Evolutionary conservation across 1,140 invertebrate genomes (phyloP), one percentile per base, ranked within the genome.

Genomic region (Heterodera schachtii): DNA sequence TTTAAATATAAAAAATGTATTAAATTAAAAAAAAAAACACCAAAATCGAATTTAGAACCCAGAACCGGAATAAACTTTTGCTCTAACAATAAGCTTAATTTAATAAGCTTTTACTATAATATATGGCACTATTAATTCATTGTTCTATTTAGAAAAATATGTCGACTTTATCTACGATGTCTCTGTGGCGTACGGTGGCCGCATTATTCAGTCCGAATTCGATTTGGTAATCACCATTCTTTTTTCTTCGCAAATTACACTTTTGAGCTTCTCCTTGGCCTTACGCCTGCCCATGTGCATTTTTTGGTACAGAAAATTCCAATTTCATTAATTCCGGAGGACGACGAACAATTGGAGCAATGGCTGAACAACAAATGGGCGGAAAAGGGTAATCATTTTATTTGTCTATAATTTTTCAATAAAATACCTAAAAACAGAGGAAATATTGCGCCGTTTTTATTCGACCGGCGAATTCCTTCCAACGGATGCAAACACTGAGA

Each of bases 151-250:
- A 87, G 92, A 91, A 44, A 90, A 92, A 9, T 93, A 93, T 52
- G 90, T 95, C 69, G 92, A 93, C 79, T 93, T 94, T 0, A 91
- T 95, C 41, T 95, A 95, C 87, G 94, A 95, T 90, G 90, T 95
- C 70, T 94, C 94, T 2, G 92, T 95, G 9, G 93, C 92, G 0
- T 95, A 95, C 90, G 93, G 93, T 3, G 88, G 89, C 47, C 93
- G 93, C 70, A 91, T 94, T 16, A 93, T 94, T 0, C 93, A 94
- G 88, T 93, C 92, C 67, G 94, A 95, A 89, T 85, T 92, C 77
- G 93, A 94, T 78, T 84, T 95, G 66, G 83, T 93, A 31, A 57
- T n/a, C 57, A 16, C 31, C 31, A 31, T 31, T n/a, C 13, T 71
- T 71, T 71, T 41, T 11, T 64, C 16, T 4, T n/a, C 70, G 85